Evolutionary conservation across 2,888 invertebrate species (phyloP).

Genomic region (Bombylius discolor): DNA sequence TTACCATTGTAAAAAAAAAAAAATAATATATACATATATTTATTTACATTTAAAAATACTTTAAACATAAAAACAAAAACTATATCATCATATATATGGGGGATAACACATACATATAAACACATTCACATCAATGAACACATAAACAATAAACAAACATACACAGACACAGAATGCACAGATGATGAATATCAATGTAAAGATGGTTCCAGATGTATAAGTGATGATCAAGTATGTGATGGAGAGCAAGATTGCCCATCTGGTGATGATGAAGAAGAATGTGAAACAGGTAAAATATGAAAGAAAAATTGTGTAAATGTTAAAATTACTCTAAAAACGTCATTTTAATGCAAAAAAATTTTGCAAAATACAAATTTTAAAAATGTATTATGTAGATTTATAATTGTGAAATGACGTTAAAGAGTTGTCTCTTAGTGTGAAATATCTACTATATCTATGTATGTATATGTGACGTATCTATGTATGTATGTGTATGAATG

Average conservation of each 20-base stretch:
- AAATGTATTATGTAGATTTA: no score
- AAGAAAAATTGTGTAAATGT: not conserved
- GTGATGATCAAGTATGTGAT: constrained; percentile 31
- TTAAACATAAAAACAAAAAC: no score
- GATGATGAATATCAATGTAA: constrained; percentile 30
- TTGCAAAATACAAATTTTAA: no score
- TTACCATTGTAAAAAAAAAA: no score
- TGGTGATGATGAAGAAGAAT: constrained; percentile 34
- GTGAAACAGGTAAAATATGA: constrained; percentile 30
- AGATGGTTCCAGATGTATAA: constrained; percentile 30
- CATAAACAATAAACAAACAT: not conserved
- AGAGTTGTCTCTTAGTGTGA: no score
- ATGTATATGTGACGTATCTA: no score
- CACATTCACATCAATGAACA: constrained; percentile 10
- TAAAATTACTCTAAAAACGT: not conserved
- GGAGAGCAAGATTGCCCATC: constrained; percentile 28
- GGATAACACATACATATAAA: not conserved
- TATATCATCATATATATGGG: no score
- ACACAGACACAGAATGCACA: constrained; percentile 30
- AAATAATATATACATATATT: no score
- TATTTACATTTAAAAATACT: no score
- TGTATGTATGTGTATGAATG: no score
- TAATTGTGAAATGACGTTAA: no score
- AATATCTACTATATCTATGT: no score
- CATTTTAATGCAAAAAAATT: not conserved